A percentile compares a stretch with the other conserved stretches of the same genome.
Conservation (phyloP, 2,888 invertebrate genomes). For the Noctua janthina region DNA sequence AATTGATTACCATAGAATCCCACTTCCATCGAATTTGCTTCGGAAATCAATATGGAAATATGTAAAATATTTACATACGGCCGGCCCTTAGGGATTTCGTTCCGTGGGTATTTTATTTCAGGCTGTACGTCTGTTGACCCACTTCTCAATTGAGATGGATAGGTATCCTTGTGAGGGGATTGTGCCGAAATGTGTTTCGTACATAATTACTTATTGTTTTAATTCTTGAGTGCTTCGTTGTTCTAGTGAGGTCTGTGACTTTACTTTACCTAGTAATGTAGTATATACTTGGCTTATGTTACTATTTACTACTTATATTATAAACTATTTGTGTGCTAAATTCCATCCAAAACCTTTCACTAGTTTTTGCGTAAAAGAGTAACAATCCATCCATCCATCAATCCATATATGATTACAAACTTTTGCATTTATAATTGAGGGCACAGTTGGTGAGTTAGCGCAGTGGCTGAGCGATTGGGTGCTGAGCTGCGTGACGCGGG, state of each 20-base stretch:
- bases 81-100: constrained; percentile 45
- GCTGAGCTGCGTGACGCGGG: not conserved
- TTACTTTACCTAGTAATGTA: not conserved
- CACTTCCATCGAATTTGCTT: constrained; percentile 49
- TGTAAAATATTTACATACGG: constrained; percentile 61
- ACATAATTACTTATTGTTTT: constrained; percentile 28
- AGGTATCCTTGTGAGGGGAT: constrained; percentile 11
- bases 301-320: not conserved
- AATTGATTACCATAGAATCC: constrained; percentile 61
- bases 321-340: not conserved
- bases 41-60: constrained; percentile 62
- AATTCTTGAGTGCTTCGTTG: not conserved
- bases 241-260: no score
- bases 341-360: no score
- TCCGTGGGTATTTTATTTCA: constrained; percentile 45
- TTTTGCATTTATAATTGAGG: no score
- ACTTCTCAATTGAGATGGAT: constrained; percentile 45
- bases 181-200: not conserved
- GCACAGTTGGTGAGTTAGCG: no score
- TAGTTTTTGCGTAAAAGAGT: no score
- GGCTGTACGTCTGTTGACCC: constrained; percentile 38
- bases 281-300: not conserved
- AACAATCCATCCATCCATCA: no score
- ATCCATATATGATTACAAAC: no score
- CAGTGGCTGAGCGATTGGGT: not conserved